Evolutionary conservation across 2,113 vertebrate genomes (phyloP).

Genomic region (Leucoraja erinaceus): DNA sequence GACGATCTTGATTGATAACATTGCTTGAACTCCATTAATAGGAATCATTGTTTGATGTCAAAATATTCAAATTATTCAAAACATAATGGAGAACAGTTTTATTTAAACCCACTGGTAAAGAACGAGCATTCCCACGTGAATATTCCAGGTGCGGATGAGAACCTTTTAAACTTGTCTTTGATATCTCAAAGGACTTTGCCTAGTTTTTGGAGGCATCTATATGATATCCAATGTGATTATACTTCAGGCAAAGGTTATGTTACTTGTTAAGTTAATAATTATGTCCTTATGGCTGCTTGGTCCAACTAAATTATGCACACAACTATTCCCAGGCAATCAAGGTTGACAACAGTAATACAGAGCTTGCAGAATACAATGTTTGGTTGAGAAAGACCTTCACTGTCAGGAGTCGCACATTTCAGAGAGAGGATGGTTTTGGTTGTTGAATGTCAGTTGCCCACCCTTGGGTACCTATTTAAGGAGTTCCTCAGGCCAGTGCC

Average conservation of each 20-base stretch:
- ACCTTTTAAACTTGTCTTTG: background rate
- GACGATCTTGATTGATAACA: slow-evolving; percentile 13
- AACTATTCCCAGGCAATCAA: background rate
- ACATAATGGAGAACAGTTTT: background rate
- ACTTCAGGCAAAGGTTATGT: slow-evolving; percentile 28
- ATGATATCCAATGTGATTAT: slow-evolving; percentile 3
- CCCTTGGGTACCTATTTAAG: too few relatives aligned
- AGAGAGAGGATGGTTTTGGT: too few relatives aligned
- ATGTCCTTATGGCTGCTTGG: background rate
- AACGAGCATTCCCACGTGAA: slow-evolving; percentile 15
- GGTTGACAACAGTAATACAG: background rate
- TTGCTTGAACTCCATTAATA: slow-evolving; percentile 27
- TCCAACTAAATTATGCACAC: background rate
- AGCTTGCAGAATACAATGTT: background rate
- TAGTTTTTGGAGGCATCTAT: background rate
- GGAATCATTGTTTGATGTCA: slow-evolving; percentile 18
- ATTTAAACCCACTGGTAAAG: background rate
- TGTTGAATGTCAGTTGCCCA: too few relatives aligned
- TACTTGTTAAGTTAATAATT: background rate
- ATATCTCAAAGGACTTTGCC: slow-evolving; percentile 4
- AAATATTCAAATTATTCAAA: slow-evolving; percentile 29
- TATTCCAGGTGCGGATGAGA: background rate
- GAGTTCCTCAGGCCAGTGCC: too few relatives aligned
- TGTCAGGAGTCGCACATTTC: too few relatives aligned
- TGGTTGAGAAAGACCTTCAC: background rate